A percentile compares a stretch with the other conserved stretches of the same genome.
These are phyloP conservation scores for Eilema depressum DNA, from an alignment of 2,888 invertebrate species.

Conservation along the genomic window DNA sequence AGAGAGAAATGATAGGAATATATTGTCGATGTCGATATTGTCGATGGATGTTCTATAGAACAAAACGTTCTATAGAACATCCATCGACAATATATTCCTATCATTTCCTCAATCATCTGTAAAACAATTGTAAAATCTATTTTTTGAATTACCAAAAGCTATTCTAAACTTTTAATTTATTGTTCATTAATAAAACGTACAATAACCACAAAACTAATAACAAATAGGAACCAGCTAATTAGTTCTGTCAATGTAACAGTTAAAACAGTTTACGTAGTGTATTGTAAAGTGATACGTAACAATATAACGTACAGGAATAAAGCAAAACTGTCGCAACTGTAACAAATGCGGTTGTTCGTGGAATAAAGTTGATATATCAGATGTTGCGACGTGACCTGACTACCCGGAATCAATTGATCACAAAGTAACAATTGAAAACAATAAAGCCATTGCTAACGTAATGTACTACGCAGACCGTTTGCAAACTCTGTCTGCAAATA, in stretches of 20 bases:
- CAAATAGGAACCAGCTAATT: too few species aligned
- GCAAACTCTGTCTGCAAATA: slow-evolving; percentile 39
- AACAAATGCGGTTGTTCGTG: slow-evolving; percentile 28
- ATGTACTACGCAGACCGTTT: slow-evolving; percentile 28
- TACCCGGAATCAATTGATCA: slow-evolving; percentile 56
- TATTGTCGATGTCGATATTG: too few species aligned
- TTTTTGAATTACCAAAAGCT: too few species aligned
- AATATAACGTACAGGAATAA: slow-evolving; percentile 12
- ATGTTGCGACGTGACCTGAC: slow-evolving; percentile 39
- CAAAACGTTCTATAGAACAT: too few species aligned
- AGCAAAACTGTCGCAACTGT: slow-evolving; percentile 22
- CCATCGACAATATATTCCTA: too few species aligned
- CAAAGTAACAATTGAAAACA: slow-evolving; percentile 59
- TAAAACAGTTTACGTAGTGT: slow-evolving; percentile 3
- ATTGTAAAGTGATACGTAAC: slow-evolving; percentile 17
- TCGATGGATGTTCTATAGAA: too few species aligned
- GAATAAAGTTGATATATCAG: slow-evolving; percentile 42
- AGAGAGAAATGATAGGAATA: too few species aligned
- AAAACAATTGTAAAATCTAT: too few species aligned
- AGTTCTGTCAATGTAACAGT: background rate
- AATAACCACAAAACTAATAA: background rate
- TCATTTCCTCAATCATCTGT: too few species aligned
- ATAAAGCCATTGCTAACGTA: slow-evolving; percentile 47
- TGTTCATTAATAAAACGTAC: background rate
- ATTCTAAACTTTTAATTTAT: background rate